Conservation (phyloP, 1,140 invertebrate species). For the Chrysomallon squamiferum region DNA sequence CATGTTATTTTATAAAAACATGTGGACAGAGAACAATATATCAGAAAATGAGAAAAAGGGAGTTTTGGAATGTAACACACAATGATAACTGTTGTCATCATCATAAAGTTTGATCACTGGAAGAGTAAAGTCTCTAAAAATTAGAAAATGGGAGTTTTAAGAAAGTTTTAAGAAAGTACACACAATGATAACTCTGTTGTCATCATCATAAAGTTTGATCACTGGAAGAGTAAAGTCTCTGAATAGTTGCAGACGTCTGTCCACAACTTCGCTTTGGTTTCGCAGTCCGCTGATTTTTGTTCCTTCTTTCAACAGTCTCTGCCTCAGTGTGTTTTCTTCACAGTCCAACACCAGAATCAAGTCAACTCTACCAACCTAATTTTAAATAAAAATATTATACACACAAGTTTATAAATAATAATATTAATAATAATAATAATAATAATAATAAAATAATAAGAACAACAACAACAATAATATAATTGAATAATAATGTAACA, state of each 20-base stretch:
- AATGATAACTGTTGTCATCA: constrained; percentile 66
- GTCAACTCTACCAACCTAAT: constrained; percentile 52
- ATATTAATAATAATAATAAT: no score
- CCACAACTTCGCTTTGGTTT: constrained; percentile 83
- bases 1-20: no score
- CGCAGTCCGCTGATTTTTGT: constrained; percentile 71
- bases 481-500: no score
- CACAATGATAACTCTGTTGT: constrained; percentile 60
- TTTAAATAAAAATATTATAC: constrained; percentile 8
- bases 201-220: constrained; percentile 81
- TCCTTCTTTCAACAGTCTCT: constrained; percentile 38
- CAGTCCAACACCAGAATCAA: constrained; percentile 56
- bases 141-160: no score
- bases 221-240: constrained; percentile 85
- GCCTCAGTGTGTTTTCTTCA: constrained; percentile 48
- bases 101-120: constrained; percentile 86
- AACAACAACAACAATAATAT: no score
- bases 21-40: no score
- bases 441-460: no score
- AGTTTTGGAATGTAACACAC: constrained; percentile 37
- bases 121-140: no score
- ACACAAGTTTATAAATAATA: no score
- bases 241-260: constrained; percentile 82
- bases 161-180: no score
- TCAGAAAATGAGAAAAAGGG: no score